A percentile compares a stretch with the other conserved stretches of the same genome.
Conservation (phyloP, 2,797 vertebrate species). For the Notoglanidium macrostoma region DNA sequence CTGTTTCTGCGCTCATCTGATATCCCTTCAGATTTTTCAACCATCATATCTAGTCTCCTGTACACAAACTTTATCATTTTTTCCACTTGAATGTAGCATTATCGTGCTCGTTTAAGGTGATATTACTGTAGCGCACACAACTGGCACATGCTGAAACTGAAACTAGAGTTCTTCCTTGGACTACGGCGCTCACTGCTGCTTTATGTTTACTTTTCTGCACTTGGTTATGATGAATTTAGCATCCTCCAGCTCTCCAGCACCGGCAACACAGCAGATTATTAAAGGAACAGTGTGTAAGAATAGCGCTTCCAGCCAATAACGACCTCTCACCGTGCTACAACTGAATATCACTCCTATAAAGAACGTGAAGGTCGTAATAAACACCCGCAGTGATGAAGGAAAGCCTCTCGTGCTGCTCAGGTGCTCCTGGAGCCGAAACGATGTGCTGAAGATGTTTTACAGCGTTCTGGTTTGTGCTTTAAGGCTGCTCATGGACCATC, state of each 20-base stretch:
- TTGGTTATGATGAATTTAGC: neutral
- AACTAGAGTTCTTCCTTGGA: neutral
- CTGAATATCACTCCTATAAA: constrained; percentile 31
- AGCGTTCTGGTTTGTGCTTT: constrained; percentile 10
- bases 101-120: neutral
- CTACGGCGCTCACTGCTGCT: neutral
- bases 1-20: neutral
- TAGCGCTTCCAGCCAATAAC: constrained; percentile 29
- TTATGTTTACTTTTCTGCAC: constrained; percentile 20
- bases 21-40: neutral
- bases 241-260: constrained; percentile 1
- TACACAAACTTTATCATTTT: neutral
- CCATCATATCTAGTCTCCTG: neutral
- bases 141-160: neutral
- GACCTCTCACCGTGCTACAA: constrained; percentile 15
- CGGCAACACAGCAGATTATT: constrained; percentile 3
- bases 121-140: neutral
- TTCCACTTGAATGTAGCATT: neutral
- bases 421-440: neutral
- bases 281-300: constrained; percentile 36
- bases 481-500: constrained; percentile 23
- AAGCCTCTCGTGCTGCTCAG: constrained; percentile 12
- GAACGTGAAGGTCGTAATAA: constrained; percentile 35
- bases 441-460: constrained; percentile 31
- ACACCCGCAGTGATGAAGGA: constrained; percentile 26